Evolutionary conservation across 1,140 invertebrate genomes (phyloP), one percentile per base, ranked within the genome.

Genomic region (Metaphire vulgaris): DNA sequence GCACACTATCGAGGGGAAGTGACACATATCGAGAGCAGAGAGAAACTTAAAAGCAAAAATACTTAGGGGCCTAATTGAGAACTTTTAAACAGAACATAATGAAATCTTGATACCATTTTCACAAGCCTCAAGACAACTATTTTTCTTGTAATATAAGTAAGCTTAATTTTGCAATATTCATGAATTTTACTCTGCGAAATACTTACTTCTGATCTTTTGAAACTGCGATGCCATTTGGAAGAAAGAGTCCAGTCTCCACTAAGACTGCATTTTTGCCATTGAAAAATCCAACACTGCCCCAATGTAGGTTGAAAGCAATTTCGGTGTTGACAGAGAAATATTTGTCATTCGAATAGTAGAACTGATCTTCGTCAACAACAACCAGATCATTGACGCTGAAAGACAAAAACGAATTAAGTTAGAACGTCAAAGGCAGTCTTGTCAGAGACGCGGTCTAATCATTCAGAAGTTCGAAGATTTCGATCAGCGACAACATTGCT

Each of bases 331-430:
- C 26, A 28, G 6, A 0, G 12, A 33, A 77, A 30, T 79, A 66
- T 32, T 66, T 72, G 73, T 72, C 79, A 77, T 82, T 83, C 6
- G 79, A 81, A 29, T 80, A 79, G 76, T 83, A 83, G 72, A 83
- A 83, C 33, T 76, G 80, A 70, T 81, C 77, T 12, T 79, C 77
- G 31, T 81, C 78, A 26, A 80, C 79, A n/a, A 80, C 79, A 32
- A 77, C 71, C 6, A 82, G 79, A 78, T 80, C 80, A 75, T 83
- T 81, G 21, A 80, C 34, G 41, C 41, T 6, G 41, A 6, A 56
- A 56, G 21, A 56, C 41, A 56, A 56, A 56, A 6, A 56, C 41
- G 6, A 56, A 56, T 56, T 56, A 21, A 56, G 21, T 56, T 56
- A 12, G 41, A 56, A 56, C 41, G n/a, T n/a, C n/a, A n/a, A n/a